Conservation (phyloP, 2,888 invertebrate species). For the Catocala fraxini region DNA sequence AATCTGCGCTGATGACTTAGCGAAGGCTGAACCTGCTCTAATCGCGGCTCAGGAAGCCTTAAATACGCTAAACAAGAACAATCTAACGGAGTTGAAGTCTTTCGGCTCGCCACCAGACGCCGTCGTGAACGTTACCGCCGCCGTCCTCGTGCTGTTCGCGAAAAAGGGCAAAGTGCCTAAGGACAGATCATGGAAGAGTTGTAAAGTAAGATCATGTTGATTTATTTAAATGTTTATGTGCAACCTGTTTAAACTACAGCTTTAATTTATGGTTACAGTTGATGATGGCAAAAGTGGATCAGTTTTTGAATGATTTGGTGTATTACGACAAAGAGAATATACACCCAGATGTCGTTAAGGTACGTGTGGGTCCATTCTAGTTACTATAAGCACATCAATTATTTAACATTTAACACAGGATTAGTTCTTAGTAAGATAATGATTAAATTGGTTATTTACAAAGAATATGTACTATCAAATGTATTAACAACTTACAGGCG, state of each 20-base stretch:
- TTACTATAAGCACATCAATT: too few relatives aligned
- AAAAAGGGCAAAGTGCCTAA: conserved; percentile 95
- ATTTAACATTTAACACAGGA: too few relatives aligned
- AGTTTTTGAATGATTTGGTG: conserved; percentile 93
- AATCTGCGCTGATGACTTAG: conserved; percentile 95
- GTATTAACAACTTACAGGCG: too few relatives aligned
- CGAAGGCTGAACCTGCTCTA: conserved; percentile 96
- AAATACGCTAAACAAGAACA: conserved; percentile 97
- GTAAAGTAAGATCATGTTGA: conserved; percentile 86
- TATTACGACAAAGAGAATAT: conserved; percentile 98
- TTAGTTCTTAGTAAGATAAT: too few relatives aligned
- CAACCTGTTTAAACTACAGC: background rate
- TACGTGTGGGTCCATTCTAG: conserved; percentile 57
- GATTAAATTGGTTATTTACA: too few relatives aligned
- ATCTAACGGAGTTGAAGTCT: conserved; percentile 97
- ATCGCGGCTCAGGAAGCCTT: conserved; percentile 96
- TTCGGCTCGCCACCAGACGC: conserved; percentile 97
- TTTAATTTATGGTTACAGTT: conserved; percentile 64
- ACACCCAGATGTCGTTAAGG: conserved; percentile 95
- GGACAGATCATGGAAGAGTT: conserved; percentile 97
- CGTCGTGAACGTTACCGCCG: conserved; percentile 95
- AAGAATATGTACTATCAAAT: too few relatives aligned
- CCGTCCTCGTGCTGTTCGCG: conserved; percentile 95
- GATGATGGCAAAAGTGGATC: conserved; percentile 97
- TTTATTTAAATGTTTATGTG: too few relatives aligned